Percentiles rank a stretch among this genome's conserved stretches.
These are phyloP conservation scores for Leptothorax acervorum DNA, from an alignment of 2,888 invertebrate species.

Conservation along the genomic window DNA sequence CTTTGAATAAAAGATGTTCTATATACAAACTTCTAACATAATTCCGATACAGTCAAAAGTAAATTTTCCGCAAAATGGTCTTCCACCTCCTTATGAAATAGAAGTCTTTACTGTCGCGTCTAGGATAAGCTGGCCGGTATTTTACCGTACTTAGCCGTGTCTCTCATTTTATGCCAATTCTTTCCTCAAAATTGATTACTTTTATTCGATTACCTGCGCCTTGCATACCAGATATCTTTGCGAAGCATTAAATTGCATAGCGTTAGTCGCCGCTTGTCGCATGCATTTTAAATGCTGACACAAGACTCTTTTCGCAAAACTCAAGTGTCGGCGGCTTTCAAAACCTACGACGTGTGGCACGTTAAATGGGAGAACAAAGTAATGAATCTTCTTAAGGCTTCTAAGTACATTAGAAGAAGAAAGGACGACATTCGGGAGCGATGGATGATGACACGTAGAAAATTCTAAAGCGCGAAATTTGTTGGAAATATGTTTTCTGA, in stretches of 20 bases:
- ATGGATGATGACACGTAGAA: not conserved
- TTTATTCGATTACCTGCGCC: constrained; percentile 57
- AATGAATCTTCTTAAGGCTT: constrained; percentile 27
- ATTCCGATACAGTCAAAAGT: not conserved
- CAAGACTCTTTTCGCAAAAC: constrained; percentile 4
- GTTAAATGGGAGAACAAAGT: constrained; percentile 8
- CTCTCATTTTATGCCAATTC: constrained; percentile 40
- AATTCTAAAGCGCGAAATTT: constrained; percentile 1
- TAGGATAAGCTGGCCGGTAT: not conserved
- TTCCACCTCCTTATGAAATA: not conserved
- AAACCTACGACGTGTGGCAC: not conserved
- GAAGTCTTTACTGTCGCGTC: not conserved
- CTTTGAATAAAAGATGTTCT: not conserved
- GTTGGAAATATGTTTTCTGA: not conserved
- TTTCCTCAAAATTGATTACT: constrained; percentile 56
- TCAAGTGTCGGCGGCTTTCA: constrained; percentile 17
- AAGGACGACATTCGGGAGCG: not conserved
- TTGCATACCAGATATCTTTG: constrained; percentile 45
- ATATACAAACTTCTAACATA: not conserved
- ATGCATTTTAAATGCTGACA: constrained; percentile 51
- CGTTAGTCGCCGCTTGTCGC: constrained; percentile 58
- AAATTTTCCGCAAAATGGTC: not conserved
- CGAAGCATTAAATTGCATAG: constrained; percentile 59
- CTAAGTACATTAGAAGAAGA: not conserved
- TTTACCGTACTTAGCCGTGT: not conserved